Evolutionary conservation across 2,797 vertebrate genomes (phyloP).

Genomic region (Tokudaia muenninki): DNA sequence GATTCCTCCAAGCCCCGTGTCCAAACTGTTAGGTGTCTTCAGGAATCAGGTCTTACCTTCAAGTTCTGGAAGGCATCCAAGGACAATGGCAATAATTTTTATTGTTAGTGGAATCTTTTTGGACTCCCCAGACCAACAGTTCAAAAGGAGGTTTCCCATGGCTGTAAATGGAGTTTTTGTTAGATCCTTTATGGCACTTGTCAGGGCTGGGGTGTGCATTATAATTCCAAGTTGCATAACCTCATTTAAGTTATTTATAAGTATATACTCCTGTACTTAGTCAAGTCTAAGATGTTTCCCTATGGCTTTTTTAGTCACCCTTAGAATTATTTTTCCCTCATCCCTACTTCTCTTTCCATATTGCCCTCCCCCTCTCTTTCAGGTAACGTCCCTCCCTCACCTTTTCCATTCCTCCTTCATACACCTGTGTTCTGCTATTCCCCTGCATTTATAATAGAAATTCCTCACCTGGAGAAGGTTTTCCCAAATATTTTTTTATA

Average conservation of each 20-base stretch:
- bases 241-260: neutral
- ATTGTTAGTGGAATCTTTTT: neutral
- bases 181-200: neutral
- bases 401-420: neutral
- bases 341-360: neutral
- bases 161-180: neutral
- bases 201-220: neutral
- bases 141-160: neutral
- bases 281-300: neutral
- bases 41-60: neutral
- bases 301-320: neutral
- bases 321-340: neutral
- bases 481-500: conserved; percentile 21
- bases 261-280: neutral
- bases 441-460: neutral
- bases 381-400: no score
- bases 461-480: neutral
- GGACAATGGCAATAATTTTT: neutral
- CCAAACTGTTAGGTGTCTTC: neutral
- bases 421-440: neutral
- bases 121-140: neutral
- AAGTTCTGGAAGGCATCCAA: neutral
- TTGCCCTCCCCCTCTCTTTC: neutral
- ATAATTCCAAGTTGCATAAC: neutral
- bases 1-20: neutral